Percentiles rank a stretch among this genome's conserved stretches.
phyloP scores from a whole-genome alignment of 1,140 invertebrate genomes.

The Drosophila persimilis region DNA sequence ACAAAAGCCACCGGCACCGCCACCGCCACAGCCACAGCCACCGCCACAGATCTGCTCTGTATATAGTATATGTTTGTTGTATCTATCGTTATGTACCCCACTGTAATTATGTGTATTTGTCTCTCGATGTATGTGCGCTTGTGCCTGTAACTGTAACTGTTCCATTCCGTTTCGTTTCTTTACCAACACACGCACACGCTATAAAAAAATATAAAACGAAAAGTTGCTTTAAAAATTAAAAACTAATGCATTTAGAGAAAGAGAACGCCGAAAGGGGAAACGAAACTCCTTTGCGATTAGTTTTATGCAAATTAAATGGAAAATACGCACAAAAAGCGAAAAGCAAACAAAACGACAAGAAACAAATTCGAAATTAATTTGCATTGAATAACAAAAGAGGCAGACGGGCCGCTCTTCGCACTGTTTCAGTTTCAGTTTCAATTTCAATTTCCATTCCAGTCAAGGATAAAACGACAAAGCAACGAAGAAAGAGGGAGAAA shows the following conservation, averaged over 20 bases:
- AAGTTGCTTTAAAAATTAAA: background rate
- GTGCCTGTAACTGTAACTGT: conserved; percentile 17
- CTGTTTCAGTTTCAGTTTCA: conserved; percentile 10
- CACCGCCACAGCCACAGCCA: conserved; percentile 16
- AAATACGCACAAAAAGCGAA: conserved; percentile 45
- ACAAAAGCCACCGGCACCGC: conserved; percentile 20
- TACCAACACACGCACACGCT: conserved; percentile 36
- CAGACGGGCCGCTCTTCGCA: background rate
- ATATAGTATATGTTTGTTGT: conserved; percentile 14
- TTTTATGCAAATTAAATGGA: conserved; percentile 62
- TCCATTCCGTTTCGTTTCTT: conserved; percentile 29
- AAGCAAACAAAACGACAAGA: conserved; percentile 31
- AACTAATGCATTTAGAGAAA: background rate
- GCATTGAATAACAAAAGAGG: conserved; percentile 62
- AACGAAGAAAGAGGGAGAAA: background rate
- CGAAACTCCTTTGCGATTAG: conserved; percentile 31
- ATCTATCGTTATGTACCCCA: background rate
- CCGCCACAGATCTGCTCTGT: conserved; percentile 43
- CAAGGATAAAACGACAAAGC: conserved; percentile 22
- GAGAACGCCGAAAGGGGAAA: background rate
- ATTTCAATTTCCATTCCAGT: conserved; percentile 46
- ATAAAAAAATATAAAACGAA: conserved; percentile 2
- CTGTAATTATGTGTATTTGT: conserved; percentile 27
- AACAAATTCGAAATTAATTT: conserved; percentile 75
- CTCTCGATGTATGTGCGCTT: conserved; percentile 31